Conservation (phyloP, 2,113 vertebrate species). For the Eudyptes chrysolophus region DNA sequence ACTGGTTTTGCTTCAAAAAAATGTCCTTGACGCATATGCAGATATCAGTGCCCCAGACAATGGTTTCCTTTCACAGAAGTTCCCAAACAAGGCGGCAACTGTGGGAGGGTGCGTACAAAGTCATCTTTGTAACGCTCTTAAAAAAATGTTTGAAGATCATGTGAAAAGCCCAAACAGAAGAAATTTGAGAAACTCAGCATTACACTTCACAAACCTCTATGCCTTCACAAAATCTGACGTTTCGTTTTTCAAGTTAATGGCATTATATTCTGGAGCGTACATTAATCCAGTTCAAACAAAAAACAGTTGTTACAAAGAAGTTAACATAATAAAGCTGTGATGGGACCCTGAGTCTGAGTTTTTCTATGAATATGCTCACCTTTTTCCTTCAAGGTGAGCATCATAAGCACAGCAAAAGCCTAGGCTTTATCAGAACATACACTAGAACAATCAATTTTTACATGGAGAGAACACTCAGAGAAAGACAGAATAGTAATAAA, state of each 20-base stretch:
- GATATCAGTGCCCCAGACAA: neutral
- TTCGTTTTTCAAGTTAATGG: neutral
- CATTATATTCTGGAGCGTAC: neutral
- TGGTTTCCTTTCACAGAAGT: conserved; percentile 15
- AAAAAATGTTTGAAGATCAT: neutral
- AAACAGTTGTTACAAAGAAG: neutral
- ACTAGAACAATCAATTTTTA: neutral
- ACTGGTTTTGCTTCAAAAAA: neutral
- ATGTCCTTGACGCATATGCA: neutral
- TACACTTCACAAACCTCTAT: neutral
- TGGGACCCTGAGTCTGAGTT: neutral
- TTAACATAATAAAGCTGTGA: neutral
- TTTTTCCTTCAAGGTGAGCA: neutral
- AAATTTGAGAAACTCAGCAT: neutral
- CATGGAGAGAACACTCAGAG: neutral
- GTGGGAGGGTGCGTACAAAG: conserved; percentile 13
- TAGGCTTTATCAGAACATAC: neutral
- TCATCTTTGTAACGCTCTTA: neutral
- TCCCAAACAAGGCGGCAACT: neutral
- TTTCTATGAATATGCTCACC: neutral
- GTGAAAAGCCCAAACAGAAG: neutral
- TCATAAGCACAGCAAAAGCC: neutral
- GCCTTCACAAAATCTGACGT: neutral
- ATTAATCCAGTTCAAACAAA: neutral
- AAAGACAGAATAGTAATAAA: neutral